These are phyloP conservation scores for Odocoileus hemionus DNA, from an alignment of 2,113 vertebrate genomes.

Conservation along the genomic window DNA sequence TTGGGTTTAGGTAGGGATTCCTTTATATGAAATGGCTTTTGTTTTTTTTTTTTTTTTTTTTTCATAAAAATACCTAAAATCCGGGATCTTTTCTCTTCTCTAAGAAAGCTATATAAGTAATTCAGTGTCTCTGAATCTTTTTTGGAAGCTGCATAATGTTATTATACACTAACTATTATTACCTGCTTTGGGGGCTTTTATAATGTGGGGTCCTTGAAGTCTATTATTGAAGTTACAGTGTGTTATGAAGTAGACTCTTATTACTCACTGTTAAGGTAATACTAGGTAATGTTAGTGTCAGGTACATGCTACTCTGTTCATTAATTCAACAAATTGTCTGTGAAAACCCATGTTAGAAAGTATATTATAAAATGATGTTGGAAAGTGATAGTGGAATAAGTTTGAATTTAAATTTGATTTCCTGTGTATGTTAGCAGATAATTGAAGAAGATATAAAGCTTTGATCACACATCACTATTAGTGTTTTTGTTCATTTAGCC, in stretches of 20 bases:
- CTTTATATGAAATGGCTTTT: constrained; percentile 15
- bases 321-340: not conserved
- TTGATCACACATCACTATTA: not conserved
- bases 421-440: not conserved
- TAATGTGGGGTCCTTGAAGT: not conserved
- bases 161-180: not conserved
- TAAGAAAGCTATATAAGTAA: not conserved
- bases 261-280: not conserved
- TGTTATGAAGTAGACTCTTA: not conserved
- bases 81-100: not conserved
- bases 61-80: not conserved
- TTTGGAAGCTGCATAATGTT: not conserved
- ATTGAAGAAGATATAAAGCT: not conserved
- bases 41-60: not conserved
- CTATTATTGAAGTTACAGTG: not conserved
- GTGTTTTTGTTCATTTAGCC: not conserved
- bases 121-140: not conserved
- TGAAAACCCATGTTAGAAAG: not conserved
- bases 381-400: not conserved
- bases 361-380: not conserved
- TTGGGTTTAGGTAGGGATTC: not conserved
- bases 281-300: not conserved
- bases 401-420: constrained; percentile 27
- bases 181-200: not conserved
- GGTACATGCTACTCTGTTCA: not conserved